These are phyloP conservation scores for Adelognathus sp. DNA, from an alignment of 2,888 invertebrate species.

Conservation along the genomic window DNA sequence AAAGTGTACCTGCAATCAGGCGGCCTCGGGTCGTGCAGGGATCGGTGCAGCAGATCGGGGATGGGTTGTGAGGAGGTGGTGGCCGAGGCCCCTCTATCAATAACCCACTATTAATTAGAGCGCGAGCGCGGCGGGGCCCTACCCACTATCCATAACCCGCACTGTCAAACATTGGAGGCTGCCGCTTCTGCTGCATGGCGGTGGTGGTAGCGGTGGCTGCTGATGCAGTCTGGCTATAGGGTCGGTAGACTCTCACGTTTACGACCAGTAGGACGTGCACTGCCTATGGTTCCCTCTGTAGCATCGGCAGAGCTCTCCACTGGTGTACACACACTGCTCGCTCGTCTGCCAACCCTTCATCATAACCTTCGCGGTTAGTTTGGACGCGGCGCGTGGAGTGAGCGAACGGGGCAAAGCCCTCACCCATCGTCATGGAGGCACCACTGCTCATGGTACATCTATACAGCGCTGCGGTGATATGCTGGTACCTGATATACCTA, in stretches of 20 bases:
- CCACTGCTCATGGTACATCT: background rate
- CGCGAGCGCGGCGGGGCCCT: slow-evolving; percentile 33
- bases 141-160: slow-evolving; percentile 58
- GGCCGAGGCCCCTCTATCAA: slow-evolving; percentile 57
- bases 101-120: slow-evolving; percentile 65
- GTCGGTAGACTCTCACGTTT: slow-evolving; percentile 38
- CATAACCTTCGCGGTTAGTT: slow-evolving; percentile 66
- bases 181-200: background rate
- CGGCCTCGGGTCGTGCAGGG: slow-evolving; percentile 22
- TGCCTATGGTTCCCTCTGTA: slow-evolving; percentile 29
- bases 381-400: slow-evolving; percentile 51
- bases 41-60: no score
- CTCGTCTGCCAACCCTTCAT: slow-evolving; percentile 48
- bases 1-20: slow-evolving; percentile 61
- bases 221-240: slow-evolving; percentile 44
- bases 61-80: slow-evolving; percentile 35
- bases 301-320: slow-evolving; percentile 17
- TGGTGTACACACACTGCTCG: slow-evolving; percentile 27
- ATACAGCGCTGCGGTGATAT: slow-evolving; percentile 16
- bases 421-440: slow-evolving; percentile 36
- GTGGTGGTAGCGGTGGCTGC: slow-evolving; percentile 17
- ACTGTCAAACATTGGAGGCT: slow-evolving; percentile 64
- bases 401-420: background rate
- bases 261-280: slow-evolving; percentile 25
- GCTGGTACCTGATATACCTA: slow-evolving; percentile 22